Base-by-base conservation (phyloP, 2,888 invertebrate genomes). In the Lomographa bimaculata region DNA sequence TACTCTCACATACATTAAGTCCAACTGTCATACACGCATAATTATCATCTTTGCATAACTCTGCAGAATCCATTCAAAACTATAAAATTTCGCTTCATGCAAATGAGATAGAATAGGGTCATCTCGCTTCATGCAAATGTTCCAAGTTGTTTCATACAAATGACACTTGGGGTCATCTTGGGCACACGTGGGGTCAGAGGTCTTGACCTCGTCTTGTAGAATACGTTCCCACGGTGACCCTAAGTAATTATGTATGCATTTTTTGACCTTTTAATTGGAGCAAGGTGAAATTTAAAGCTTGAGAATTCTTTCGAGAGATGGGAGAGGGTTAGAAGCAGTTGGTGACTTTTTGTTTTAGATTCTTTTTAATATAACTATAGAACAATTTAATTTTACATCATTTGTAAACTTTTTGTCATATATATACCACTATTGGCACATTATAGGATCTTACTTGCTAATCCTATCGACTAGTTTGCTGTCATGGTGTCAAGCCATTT, bases 141-240 rank as follows among this genome's bases (percentile, higher is more conserved):
- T 47, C 50, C 14, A 4, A 14, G 14, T 49, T 34, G 35, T 16
- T 47, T 54, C 26, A 38, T 45, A 47, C 23, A 5, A 34, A 8
- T 7, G 12, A 40, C 46, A 36, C n/a, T n/a, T 34, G 42, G 50
- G 55, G 46, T 50, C 41, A 48, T 65, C 60, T 63, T 23, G n/a
- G 58, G 50, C 76, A 75, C 76, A 75, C 79, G 72, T 71, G 64
- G 80, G 86, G 86, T 86, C 80, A 85, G 54, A 81, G 76, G 81
- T 80, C 79, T 72, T 75, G 81, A 84, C 78, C 81, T 72, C 60
- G 64, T 63, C 60, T 63, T 60, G 64, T 4, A 70, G 70, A 65
- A 70, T 62, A 76, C 72, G 58, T 81, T 87, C 87, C 71, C 87
- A 87, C 83, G 85, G 61, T 62, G 60, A 63, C 64, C 67, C 68